These are phyloP conservation scores for Neocloeon triangulifer DNA, from an alignment of 1,140 invertebrate species.

Conservation along the genomic window DNA sequence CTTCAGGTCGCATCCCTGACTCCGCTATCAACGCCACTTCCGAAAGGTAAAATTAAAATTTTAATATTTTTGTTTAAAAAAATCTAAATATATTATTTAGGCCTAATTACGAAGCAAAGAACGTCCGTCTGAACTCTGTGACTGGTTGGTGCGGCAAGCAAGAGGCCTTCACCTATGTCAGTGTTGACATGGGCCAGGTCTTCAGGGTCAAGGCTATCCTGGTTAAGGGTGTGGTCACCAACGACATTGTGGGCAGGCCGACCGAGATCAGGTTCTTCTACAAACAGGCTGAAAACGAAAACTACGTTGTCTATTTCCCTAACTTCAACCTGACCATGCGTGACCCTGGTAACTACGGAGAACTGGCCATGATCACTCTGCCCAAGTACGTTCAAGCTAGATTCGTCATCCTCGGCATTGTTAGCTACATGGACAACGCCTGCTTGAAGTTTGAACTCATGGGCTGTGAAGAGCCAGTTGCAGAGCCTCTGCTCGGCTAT, in stretches of 20 bases:
- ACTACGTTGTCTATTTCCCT: constrained; percentile 90
- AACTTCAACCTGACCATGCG: constrained; percentile 85
- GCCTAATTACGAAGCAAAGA: constrained; percentile 75
- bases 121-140: constrained; percentile 75
- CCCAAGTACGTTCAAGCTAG: constrained; percentile 81
- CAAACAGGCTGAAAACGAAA: constrained; percentile 77
- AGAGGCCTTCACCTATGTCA: constrained; percentile 88
- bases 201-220: constrained; percentile 71
- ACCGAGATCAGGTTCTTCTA: constrained; percentile 94
- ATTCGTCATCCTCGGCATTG: constrained; percentile 79
- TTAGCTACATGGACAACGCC: constrained; percentile 89
- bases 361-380: constrained; percentile 84
- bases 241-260: constrained; percentile 80
- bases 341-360: constrained; percentile 83
- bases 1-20: constrained; percentile 80
- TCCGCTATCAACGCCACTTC: constrained; percentile 91
- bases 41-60: no score
- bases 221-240: constrained; percentile 83
- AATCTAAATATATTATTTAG: constrained; percentile 14
- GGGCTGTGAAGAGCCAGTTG: constrained; percentile 70
- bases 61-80: constrained; percentile 1
- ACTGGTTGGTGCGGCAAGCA: constrained; percentile 90
- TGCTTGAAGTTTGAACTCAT: constrained; percentile 91
- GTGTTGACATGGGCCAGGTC: constrained; percentile 77
- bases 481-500: constrained; percentile 67